These are phyloP conservation scores for Muschampia plurimacula DNA, from an alignment of 2,888 invertebrate species.

Conservation along the genomic window DNA sequence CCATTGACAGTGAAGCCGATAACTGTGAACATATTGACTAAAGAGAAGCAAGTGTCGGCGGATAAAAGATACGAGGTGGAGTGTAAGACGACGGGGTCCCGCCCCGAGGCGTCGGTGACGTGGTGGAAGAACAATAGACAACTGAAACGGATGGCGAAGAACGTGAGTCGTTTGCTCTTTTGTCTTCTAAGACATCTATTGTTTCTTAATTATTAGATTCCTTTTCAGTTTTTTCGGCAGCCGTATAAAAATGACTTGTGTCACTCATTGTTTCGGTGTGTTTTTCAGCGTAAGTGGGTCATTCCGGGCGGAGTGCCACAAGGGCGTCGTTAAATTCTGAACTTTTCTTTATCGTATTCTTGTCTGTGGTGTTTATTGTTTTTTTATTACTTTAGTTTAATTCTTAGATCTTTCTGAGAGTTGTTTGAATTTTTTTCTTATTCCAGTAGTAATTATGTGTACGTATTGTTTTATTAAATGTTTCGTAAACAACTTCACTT, in stretches of 20 bases:
- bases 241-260: conserved; percentile 51
- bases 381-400: conserved; percentile 8
- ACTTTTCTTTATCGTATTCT: conserved; percentile 31
- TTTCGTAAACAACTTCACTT: no score
- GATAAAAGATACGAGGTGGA: conserved; percentile 95
- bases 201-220: conserved; percentile 74
- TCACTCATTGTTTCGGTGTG: conserved; percentile 47
- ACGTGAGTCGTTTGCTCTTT: conserved; percentile 83
- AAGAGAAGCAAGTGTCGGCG: conserved; percentile 93
- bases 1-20: conserved; percentile 92
- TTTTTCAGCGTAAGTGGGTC: conserved; percentile 37
- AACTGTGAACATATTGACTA: conserved; percentile 92
- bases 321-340: conserved; percentile 36
- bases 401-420: background rate
- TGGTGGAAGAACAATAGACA: conserved; percentile 96
- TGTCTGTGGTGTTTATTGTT: conserved; percentile 35
- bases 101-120: conserved; percentile 93
- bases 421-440: background rate
- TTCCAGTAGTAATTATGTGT: no score
- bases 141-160: conserved; percentile 92
- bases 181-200: conserved; percentile 56
- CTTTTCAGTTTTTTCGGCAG: conserved; percentile 56
- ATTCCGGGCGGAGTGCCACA: conserved; percentile 22
- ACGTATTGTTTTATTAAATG: no score
- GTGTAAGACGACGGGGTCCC: conserved; percentile 94